Evolutionary conservation across 2,888 invertebrate species (phyloP), one percentile per base, ranked within the genome.

Genomic region (Torymus texanus): DNA sequence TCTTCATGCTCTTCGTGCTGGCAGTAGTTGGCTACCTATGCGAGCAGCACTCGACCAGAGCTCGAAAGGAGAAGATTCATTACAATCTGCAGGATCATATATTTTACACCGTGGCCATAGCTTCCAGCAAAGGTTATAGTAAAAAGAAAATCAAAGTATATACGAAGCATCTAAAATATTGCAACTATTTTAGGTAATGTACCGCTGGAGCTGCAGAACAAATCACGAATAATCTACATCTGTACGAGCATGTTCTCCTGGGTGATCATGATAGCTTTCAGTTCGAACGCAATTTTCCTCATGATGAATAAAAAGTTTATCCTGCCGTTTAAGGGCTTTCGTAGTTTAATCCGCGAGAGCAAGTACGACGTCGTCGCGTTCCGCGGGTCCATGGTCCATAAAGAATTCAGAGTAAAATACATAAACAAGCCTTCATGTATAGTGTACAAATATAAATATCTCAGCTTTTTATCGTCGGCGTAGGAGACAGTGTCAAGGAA

Each of bases 251-350:
- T 83, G 29, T 83, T 82, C 41, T 80, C 81, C 1, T 83, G 82
- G 82, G 59, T 81, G 53, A 76, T 83, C 12, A 55, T 81, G 0
- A 82, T 82, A 13, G 83, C 83, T 10, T 79, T 81, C 41, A 83
- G 66, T 51, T 80, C 83, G 0, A 74, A 82, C 24, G 79, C 81
- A 2, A 80, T 83, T 21, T 66, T 70, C 12, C 75, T 76, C 16
- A 81, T 83, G 81, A 81, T 76, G 79, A 79, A 77, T 21, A 74
- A 77, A 56, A 79, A 58, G 12, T 73, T 70, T n/a, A 58, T 75
- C 14, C 63, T 81, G 2, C 83, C 83, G 1, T 83, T 83, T n/a
- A 68, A 55, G 1, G 80, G 74, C 41, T 16, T 83, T 13, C 51
- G 62, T 50, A 72, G 75, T 12, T 53, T 83, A 3, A 58, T 83